phyloP scores from a whole-genome alignment of 2,797 vertebrate species.

The Gadopsis marmoratus region DNA sequence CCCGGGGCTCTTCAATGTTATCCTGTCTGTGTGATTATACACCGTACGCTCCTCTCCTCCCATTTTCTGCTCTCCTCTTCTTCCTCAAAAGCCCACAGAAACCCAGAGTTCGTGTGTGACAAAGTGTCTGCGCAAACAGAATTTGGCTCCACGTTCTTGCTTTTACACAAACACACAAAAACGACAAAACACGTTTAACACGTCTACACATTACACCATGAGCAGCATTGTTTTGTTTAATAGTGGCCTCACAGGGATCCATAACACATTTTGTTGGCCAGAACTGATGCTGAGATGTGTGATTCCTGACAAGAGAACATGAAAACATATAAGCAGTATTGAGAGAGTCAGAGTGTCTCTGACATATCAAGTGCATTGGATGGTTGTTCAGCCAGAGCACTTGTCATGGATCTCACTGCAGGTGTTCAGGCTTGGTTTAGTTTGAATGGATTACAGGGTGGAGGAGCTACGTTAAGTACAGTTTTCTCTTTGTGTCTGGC shows the following conservation, averaged over 20 bases:
- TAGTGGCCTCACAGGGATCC: background rate
- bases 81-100: conserved; percentile 40
- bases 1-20: conserved; percentile 74
- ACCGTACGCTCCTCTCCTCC: conserved; percentile 47
- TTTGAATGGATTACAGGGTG: conserved; percentile 67
- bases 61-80: conserved; percentile 24
- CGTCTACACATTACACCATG: background rate
- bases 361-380: conserved; percentile 22
- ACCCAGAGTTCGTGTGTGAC: conserved; percentile 29
- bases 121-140: conserved; percentile 16
- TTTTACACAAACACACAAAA: conserved; percentile 2
- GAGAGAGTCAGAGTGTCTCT: conserved; percentile 17
- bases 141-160: too few relatives aligned
- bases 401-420: conserved; percentile 57
- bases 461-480: conserved; percentile 60
- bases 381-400: conserved; percentile 34
- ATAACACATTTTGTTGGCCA: background rate
- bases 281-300: conserved; percentile 26
- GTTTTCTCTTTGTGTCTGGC: conserved; percentile 58
- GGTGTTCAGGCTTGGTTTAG: conserved; percentile 62
- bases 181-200: background rate
- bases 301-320: conserved; percentile 37
- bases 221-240: background rate
- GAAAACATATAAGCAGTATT: conserved; percentile 30
- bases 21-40: conserved; percentile 69